Evolutionary conservation across 2,113 vertebrate genomes (phyloP).

Genomic region (Trinectes maculatus): DNA sequence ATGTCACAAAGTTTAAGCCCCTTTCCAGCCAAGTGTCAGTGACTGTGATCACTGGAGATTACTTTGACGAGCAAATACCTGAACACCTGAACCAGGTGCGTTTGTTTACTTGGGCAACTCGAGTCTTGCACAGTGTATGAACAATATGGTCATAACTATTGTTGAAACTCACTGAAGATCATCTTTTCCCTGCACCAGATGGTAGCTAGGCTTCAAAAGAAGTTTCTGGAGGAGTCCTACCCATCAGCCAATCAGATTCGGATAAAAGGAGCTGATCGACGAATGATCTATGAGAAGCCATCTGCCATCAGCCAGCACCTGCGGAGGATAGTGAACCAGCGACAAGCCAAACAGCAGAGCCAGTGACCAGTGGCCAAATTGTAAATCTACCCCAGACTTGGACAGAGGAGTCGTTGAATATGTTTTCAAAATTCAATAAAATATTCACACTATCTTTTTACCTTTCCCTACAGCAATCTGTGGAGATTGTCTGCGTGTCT

Average conservation of each 20-base stretch:
- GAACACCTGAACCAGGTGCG: conserved; percentile 81
- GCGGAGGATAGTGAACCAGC: conserved; percentile 78
- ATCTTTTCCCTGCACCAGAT: conserved; percentile 71
- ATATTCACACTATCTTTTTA: conserved; percentile 41
- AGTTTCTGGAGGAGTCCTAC: conserved; percentile 80
- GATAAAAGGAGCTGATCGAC: conserved; percentile 80
- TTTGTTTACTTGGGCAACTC: conserved; percentile 7
- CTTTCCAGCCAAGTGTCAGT: conserved; percentile 79
- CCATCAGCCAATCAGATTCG: conserved; percentile 81
- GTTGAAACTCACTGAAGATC: conserved; percentile 35
- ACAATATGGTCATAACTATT: conserved; percentile 37
- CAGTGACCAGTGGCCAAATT: conserved; percentile 67
- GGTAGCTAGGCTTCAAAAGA: conserved; percentile 81
- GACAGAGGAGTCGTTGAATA: conserved; percentile 27
- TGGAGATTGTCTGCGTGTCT: conserved; percentile 37
- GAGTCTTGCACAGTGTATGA: conserved; percentile 10
- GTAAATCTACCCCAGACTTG: conserved; percentile 22
- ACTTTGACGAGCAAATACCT: conserved; percentile 78
- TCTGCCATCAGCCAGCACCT: conserved; percentile 81
- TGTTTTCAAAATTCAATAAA: conserved; percentile 57
- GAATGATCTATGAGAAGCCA: conserved; percentile 83
- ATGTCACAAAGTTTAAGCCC: conserved; percentile 82
- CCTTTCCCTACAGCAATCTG: conserved; percentile 40
- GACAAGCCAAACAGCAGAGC: conserved; percentile 77
- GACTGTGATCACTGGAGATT: conserved; percentile 80